Percentiles rank a stretch among this genome's conserved stretches.
phyloP scores from a whole-genome alignment of 2,797 vertebrate genomes.

The Microctenopoma lineatum region DNA sequence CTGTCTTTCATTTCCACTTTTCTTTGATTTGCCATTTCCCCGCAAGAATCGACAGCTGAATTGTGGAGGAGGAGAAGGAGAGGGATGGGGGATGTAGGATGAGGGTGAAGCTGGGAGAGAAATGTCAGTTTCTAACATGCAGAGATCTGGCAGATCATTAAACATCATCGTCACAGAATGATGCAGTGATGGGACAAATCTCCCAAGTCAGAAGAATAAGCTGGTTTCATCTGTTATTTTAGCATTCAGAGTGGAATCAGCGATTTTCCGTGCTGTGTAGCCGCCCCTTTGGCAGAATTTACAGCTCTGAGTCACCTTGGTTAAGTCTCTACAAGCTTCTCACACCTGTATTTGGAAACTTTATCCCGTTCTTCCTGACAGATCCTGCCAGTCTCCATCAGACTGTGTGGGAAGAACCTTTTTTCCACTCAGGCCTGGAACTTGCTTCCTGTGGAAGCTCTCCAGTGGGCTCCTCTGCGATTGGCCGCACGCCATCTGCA shows the following conservation, averaged over 20 bases:
- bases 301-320: too few relatives aligned
- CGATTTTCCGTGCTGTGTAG: too few relatives aligned
- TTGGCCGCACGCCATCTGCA: too few relatives aligned
- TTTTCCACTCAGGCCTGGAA: too few relatives aligned
- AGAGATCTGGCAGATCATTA: background rate
- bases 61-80: background rate
- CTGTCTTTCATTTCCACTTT: conserved; percentile 9
- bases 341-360: background rate
- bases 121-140: background rate
- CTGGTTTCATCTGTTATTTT: too few relatives aligned
- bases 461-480: too few relatives aligned
- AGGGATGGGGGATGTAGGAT: background rate
- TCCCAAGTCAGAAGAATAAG: too few relatives aligned
- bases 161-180: background rate
- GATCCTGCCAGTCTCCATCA: background rate
- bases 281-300: too few relatives aligned
- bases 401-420: too few relatives aligned
- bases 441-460: too few relatives aligned
- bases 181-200: background rate
- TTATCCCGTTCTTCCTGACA: background rate
- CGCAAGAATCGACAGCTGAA: conserved; percentile 30
- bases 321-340: too few relatives aligned
- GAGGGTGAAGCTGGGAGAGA: conserved; percentile 1
- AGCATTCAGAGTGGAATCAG: too few relatives aligned
- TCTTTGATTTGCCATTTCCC: conserved; percentile 16